Percentiles rank a stretch among this genome's conserved stretches.
Conservation (phyloP, 2,113 vertebrate genomes). For the Thomomys bottae region DNA sequence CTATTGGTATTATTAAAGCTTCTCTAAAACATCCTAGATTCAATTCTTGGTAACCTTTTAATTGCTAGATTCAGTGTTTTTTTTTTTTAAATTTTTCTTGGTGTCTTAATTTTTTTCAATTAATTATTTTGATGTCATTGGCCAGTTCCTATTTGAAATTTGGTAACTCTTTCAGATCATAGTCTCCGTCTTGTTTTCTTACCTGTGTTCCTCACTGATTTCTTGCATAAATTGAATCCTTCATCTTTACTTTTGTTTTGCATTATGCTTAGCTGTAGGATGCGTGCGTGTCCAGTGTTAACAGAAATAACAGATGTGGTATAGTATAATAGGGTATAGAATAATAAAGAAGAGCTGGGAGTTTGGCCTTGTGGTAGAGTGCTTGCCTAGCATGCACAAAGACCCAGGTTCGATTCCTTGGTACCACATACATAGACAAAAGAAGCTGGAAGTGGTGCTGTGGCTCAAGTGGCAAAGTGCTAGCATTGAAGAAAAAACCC, state of each 20-base stretch:
- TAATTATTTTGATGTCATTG: not conserved
- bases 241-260: not conserved
- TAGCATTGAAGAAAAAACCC: too few relatives aligned
- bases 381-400: too few relatives aligned
- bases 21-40: not conserved
- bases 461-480: too few relatives aligned
- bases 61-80: not conserved
- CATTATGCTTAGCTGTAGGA: not conserved
- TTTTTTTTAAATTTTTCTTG: not conserved
- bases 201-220: not conserved
- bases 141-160: not conserved
- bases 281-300: not conserved
- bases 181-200: not conserved
- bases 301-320: not conserved
- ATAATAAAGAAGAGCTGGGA: too few relatives aligned
- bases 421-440: too few relatives aligned
- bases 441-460: too few relatives aligned
- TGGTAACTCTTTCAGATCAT: not conserved
- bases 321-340: too few relatives aligned
- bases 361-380: too few relatives aligned
- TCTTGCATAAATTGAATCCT: slow-evolving; percentile 11
- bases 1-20: slow-evolving; percentile 20
- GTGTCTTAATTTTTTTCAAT: slow-evolving; percentile 4
- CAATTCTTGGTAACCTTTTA: not conserved
- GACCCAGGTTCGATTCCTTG: too few relatives aligned